Conservation (phyloP, 2,113 vertebrate species). For the Geococcyx californianus region DNA sequence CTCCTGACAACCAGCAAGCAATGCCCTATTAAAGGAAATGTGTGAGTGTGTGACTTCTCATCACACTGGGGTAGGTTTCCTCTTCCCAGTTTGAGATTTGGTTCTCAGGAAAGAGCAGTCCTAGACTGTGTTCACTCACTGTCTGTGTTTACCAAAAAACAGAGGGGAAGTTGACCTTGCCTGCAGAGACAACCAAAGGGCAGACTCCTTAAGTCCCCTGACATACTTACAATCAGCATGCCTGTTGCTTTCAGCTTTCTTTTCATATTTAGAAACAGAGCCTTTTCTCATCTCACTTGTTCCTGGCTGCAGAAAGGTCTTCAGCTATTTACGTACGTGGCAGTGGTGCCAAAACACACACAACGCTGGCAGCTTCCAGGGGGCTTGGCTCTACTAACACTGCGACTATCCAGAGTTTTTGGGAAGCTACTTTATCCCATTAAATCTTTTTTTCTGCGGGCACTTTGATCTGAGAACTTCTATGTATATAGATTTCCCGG, state of each 20-base stretch:
- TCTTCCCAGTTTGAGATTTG: not conserved
- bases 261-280: conserved; percentile 61
- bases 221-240: not conserved
- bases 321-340: conserved; percentile 21
- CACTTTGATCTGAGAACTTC: conserved; percentile 2
- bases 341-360: conserved; percentile 30
- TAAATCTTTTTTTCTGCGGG: not conserved
- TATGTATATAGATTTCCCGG: not conserved
- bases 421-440: not conserved
- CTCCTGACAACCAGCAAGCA: not conserved
- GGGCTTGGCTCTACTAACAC: not conserved
- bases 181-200: not conserved
- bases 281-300: conserved; percentile 57
- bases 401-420: not conserved
- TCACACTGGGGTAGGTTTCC: not conserved
- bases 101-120: not conserved
- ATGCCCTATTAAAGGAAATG: not conserved
- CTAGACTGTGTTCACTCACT: not conserved
- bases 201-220: not conserved
- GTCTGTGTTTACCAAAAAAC: conserved; percentile 20
- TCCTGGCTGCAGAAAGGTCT: conserved; percentile 43
- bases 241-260: conserved; percentile 47
- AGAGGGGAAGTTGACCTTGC: conserved; percentile 13
- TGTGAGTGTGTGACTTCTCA: not conserved
- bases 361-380: conserved; percentile 26